Percentiles rank a stretch among this genome's conserved stretches.
phyloP scores from a whole-genome alignment of 2,888 invertebrate genomes.

The Lasioglossum malachurum region DNA sequence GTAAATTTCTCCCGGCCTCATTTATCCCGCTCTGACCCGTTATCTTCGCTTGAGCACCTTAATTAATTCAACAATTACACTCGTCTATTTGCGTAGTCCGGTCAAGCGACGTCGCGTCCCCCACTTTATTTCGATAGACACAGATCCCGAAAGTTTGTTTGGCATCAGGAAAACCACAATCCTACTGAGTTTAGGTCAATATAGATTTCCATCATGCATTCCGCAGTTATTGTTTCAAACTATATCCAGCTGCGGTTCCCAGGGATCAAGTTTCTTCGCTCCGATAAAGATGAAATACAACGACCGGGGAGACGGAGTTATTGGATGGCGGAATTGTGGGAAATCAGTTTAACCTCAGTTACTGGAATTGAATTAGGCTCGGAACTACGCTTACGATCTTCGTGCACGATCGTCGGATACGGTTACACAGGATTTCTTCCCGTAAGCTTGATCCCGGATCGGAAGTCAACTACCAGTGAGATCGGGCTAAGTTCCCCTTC shows the following conservation, averaged over 20 bases:
- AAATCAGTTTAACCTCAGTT: background rate
- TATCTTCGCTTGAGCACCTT: conserved; percentile 12
- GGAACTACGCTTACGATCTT: background rate
- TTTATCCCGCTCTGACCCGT: conserved; percentile 14
- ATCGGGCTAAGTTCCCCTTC: too few relatives aligned
- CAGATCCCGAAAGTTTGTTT: background rate
- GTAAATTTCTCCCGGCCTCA: conserved; percentile 14
- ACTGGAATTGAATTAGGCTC: background rate
- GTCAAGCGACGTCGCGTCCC: background rate
- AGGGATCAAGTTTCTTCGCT: background rate
- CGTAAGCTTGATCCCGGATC: background rate
- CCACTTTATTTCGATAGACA: background rate
- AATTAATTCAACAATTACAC: conserved; percentile 27
- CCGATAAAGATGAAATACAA: background rate
- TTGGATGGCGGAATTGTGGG: background rate
- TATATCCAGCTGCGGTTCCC: background rate
- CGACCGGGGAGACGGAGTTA: background rate
- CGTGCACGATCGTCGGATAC: background rate
- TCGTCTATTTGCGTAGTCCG: background rate
- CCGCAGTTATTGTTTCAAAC: background rate
- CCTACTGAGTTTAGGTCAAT: background rate
- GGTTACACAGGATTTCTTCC: background rate
- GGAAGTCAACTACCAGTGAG: too few relatives aligned
- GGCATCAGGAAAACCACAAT: background rate
- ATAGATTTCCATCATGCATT: background rate